Conservation (phyloP, 2,113 vertebrate species). For the Sinocyclocheilus rhinocerous region DNA sequence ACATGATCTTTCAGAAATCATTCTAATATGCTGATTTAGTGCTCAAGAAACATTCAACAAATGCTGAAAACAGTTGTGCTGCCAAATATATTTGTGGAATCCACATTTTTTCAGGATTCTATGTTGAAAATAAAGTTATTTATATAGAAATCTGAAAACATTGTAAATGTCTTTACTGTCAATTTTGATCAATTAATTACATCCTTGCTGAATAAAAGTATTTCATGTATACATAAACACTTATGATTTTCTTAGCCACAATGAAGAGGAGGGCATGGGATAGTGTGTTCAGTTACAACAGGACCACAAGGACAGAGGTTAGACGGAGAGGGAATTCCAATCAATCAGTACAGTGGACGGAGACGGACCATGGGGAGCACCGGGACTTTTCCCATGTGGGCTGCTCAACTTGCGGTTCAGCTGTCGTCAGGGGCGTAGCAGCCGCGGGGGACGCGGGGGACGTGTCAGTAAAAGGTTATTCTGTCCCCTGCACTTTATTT, state of each 20-base stretch:
- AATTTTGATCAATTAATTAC: not conserved
- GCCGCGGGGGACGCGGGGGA: too few relatives aligned
- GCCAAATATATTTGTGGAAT: not conserved
- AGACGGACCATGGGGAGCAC: not conserved
- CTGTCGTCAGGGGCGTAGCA: not conserved
- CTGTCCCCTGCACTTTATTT: too few relatives aligned
- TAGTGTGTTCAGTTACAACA: not conserved
- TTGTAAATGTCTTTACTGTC: not conserved
- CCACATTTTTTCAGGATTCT: not conserved
- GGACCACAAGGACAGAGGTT: not conserved
- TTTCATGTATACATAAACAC: not conserved
- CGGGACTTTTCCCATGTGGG: not conserved
- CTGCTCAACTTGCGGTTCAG: not conserved
- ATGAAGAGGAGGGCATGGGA: not conserved
- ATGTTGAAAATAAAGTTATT: not conserved
- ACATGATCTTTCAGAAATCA: not conserved
- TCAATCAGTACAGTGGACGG: not conserved
- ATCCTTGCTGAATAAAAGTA: not conserved
- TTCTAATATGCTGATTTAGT: not conserved
- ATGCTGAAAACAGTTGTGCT: not conserved
- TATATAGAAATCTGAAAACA: not conserved
- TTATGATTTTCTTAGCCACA: not conserved
- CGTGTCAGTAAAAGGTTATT: too few relatives aligned
- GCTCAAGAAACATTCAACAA: not conserved
- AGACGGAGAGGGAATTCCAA: not conserved